Evolutionary conservation across 2,888 invertebrate genomes (phyloP).

Genomic region (Ctena decussata): DNA sequence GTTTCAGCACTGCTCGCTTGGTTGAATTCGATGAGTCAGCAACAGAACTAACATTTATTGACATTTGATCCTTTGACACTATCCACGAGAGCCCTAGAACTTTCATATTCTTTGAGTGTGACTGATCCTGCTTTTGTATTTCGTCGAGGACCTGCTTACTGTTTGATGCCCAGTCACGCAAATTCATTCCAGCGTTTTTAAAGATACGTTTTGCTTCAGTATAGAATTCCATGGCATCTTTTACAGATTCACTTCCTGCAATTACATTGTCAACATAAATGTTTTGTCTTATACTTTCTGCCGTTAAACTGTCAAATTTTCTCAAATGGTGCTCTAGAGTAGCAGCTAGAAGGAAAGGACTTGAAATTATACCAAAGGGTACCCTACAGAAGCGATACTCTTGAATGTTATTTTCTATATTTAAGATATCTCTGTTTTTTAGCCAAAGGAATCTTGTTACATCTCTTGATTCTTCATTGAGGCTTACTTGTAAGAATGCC

Average conservation of each 20-base stretch:
- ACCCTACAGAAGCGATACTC: background rate
- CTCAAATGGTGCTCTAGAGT: background rate
- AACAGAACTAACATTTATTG: too few species aligned
- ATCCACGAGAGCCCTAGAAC: slow-evolving; percentile 34
- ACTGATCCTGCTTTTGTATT: background rate
- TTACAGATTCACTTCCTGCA: slow-evolving; percentile 11
- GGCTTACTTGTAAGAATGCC: slow-evolving; percentile 9
- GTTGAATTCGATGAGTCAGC: too few species aligned
- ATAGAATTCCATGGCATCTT: slow-evolving; percentile 23
- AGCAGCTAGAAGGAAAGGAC: background rate
- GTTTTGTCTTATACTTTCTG: slow-evolving; percentile 19
- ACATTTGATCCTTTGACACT: background rate
- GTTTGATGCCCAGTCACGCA: too few species aligned
- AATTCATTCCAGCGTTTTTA: slow-evolving; percentile 31
- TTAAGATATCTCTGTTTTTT: background rate
- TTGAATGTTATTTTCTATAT: background rate
- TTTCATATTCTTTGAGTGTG: background rate
- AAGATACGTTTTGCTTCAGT: slow-evolving; percentile 36
- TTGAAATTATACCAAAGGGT: background rate
- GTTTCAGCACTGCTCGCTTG: too few species aligned
- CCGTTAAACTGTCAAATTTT: background rate
- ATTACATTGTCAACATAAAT: slow-evolving; percentile 46
- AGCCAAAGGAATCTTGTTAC: background rate
- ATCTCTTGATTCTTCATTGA: background rate
- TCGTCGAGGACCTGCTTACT: background rate